These are phyloP conservation scores for Eutolmus rufibarbis DNA, from an alignment of 2,888 invertebrate genomes.

Conservation along the genomic window DNA sequence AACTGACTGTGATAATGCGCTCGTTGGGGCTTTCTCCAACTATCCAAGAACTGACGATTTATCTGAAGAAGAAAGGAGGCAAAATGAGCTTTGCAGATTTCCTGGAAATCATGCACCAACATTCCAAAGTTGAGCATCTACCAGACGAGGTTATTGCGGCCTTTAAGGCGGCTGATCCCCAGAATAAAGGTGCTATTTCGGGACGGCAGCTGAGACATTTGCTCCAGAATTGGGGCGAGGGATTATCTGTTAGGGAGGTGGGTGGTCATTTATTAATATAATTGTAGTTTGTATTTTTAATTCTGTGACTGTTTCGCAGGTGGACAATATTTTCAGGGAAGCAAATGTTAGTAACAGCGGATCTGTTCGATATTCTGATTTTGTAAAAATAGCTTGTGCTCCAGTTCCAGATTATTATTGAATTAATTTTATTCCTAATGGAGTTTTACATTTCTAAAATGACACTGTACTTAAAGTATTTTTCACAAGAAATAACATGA, in stretches of 20 bases:
- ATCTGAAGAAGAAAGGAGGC: constrained; percentile 79
- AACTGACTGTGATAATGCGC: constrained; percentile 92
- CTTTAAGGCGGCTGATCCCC: constrained; percentile 84
- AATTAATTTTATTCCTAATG: constrained; percentile 48
- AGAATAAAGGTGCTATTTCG: constrained; percentile 76
- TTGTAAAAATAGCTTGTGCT: constrained; percentile 90
- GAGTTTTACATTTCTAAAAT: not conserved
- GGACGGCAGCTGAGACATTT: constrained; percentile 85
- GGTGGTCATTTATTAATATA: not conserved
- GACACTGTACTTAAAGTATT: not conserved
- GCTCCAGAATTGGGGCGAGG: constrained; percentile 91
- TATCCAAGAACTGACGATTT: constrained; percentile 85
- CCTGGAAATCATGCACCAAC: constrained; percentile 92
- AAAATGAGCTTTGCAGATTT: constrained; percentile 96
- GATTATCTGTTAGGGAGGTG: constrained; percentile 74
- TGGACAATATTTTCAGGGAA: constrained; percentile 90
- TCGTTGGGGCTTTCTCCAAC: constrained; percentile 95
- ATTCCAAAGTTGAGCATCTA: constrained; percentile 68
- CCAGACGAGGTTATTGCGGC: constrained; percentile 81
- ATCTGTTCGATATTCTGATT: constrained; percentile 87
- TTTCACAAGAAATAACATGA: not conserved
- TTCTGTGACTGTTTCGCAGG: constrained; percentile 61
- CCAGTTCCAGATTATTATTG: constrained; percentile 92
- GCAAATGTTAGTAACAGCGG: constrained; percentile 84
- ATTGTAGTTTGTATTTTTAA: not conserved